Conservation (phyloP, 2,797 vertebrate species). For the Ptychobarbus kaznakovi region DNA sequence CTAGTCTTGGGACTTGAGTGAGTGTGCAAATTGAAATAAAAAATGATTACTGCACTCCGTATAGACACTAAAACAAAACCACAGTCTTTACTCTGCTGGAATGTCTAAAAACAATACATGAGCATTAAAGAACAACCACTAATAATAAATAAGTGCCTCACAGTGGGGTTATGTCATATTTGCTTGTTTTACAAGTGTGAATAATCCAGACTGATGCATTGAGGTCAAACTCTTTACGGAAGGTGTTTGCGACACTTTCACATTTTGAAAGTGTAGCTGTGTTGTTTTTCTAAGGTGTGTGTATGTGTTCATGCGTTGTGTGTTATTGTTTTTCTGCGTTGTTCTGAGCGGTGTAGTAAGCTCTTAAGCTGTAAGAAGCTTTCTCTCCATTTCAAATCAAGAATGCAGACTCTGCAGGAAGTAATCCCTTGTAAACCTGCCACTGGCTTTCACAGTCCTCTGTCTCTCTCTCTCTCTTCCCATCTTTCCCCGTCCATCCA, state of each 20-base stretch:
- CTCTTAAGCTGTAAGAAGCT: conserved; percentile 83
- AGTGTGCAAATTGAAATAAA: background rate
- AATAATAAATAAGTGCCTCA: background rate
- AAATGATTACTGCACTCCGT: background rate
- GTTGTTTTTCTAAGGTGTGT: conserved; percentile 55
- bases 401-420: conserved; percentile 85
- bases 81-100: background rate
- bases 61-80: background rate
- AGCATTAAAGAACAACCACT: background rate
- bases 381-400: conserved; percentile 82
- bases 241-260: background rate
- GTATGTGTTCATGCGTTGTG: conserved; percentile 62
- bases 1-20: conserved; percentile 1
- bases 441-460: conserved; percentile 76
- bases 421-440: conserved; percentile 83
- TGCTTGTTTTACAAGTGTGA: conserved; percentile 10
- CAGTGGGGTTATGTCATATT: background rate
- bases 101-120: background rate
- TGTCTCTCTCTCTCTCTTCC: conserved; percentile 56
- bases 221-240: conserved; percentile 10
- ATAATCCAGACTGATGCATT: background rate
- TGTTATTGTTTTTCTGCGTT: conserved; percentile 78
- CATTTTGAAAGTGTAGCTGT: conserved; percentile 54
- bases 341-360: conserved; percentile 77
- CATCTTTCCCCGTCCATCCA: conserved; percentile 46